Evolutionary conservation across 2,888 invertebrate species (phyloP), one percentile per base, ranked within the genome.

Genomic region (Fragum fragum): DNA sequence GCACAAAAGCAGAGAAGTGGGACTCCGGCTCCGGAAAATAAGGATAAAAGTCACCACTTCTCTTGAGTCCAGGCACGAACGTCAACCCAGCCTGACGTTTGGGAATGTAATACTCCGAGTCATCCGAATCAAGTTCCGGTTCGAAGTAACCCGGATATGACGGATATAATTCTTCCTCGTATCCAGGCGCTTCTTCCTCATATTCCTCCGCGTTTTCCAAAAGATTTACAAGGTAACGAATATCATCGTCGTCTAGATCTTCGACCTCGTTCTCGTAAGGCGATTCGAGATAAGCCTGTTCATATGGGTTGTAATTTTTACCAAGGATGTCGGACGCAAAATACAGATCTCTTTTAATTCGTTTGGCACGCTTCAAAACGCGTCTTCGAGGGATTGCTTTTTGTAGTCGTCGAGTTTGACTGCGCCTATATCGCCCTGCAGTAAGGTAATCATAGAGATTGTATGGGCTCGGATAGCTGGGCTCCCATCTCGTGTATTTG

Each of bases 1-100:
- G 85, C 32, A 89, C 79, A 68, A 89, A 88, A 18, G 83, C 83
- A 52, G 73, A 53, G 59, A 82, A 88, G 66, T 88, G 87, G n/a
- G 87, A 72, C 14, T 74, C 69, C 14, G 89, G 89, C 55, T 89
- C 89, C 47, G 81, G 77, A 39, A 79, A 88, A 63, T 76, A 81
- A 0, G 89, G 89, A 55, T 73, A 89, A 72, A 88, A 89, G 55
- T 85, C 79, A n/a, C 73, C 23, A 23, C 72, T 78, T 52, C 89
- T 73, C 63, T 89, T 89, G 16, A 83, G 74, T 11, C 84, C 83
- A 21, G 86, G 85, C 3, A 85, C 82, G 71, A 83, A 86, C n/a
- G 83, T 79, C 16, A 85, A 77, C 14, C 82, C 84, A 18, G 83
- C 82, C 28, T 86, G 85, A n/a, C 86, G 76, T 70, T 86, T 87